These are phyloP conservation scores for Mergus octosetaceus DNA, from an alignment of 2,797 vertebrate species.

Conservation along the genomic window DNA sequence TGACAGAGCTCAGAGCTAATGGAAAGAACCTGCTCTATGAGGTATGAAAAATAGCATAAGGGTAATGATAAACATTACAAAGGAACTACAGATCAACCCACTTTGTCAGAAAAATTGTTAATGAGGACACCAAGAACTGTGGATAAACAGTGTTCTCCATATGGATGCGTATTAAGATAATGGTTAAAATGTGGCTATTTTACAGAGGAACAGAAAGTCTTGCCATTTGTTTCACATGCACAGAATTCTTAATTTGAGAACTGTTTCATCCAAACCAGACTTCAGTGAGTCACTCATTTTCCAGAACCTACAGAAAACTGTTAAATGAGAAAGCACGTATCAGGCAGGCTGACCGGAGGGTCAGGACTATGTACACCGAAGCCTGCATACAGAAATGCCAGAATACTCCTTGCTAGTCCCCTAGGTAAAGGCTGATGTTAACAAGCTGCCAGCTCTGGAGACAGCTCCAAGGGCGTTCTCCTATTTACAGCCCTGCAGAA, in stretches of 20 bases:
- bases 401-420: neutral
- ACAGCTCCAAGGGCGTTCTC: conserved; percentile 22
- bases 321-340: neutral
- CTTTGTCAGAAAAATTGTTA: neutral
- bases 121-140: neutral
- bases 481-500: neutral
- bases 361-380: neutral
- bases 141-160: neutral
- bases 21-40: neutral
- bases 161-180: neutral
- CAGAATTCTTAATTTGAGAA: neutral
- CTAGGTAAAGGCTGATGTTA: neutral
- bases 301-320: neutral
- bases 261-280: neutral
- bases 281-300: neutral
- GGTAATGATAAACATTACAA: neutral
- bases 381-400: neutral
- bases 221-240: neutral
- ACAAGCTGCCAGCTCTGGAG: neutral
- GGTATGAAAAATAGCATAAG: neutral
- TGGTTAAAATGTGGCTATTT: neutral
- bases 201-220: neutral
- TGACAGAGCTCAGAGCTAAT: neutral
- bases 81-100: neutral
- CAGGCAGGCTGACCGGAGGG: neutral